Conservation (phyloP, 2,113 vertebrate genomes). For the Clupea harengus region DNA sequence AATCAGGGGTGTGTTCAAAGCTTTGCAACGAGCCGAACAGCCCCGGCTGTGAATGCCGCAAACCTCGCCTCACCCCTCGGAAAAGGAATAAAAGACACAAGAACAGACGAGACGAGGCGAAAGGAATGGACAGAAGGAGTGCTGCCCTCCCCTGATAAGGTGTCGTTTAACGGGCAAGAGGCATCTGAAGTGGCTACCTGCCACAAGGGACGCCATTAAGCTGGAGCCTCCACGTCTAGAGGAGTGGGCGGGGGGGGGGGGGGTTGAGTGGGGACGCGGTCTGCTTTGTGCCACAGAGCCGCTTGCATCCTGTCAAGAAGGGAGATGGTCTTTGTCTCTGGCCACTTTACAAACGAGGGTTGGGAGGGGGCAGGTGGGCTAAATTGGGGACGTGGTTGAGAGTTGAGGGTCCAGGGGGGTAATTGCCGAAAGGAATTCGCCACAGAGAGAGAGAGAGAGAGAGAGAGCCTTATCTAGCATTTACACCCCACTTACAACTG, state of each 20-base stretch:
- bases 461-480: neutral
- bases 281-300: slow-evolving; percentile 43
- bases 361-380: slow-evolving; percentile 28
- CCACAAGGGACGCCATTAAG: slow-evolving; percentile 54
- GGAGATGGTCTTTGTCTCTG: slow-evolving; percentile 47
- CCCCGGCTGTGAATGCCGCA: neutral
- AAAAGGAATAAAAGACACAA: neutral
- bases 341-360: slow-evolving; percentile 17
- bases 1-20: slow-evolving; percentile 1
- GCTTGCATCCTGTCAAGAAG: slow-evolving; percentile 48
- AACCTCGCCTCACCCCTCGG: neutral
- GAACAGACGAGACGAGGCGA: neutral
- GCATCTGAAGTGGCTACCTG: slow-evolving; percentile 48
- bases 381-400: slow-evolving; percentile 13
- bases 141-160: slow-evolving; percentile 17
- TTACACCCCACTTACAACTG: neutral
- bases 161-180: slow-evolving; percentile 28
- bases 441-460: neutral
- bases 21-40: neutral
- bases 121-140: neutral
- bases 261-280: neutral
- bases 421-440: slow-evolving; percentile 17
- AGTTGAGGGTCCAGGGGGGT: neutral
- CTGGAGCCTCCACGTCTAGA: slow-evolving; percentile 56
- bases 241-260: neutral